Evolutionary conservation across 2,797 vertebrate genomes (phyloP).

Genomic region (Eulemur mongoz): DNA sequence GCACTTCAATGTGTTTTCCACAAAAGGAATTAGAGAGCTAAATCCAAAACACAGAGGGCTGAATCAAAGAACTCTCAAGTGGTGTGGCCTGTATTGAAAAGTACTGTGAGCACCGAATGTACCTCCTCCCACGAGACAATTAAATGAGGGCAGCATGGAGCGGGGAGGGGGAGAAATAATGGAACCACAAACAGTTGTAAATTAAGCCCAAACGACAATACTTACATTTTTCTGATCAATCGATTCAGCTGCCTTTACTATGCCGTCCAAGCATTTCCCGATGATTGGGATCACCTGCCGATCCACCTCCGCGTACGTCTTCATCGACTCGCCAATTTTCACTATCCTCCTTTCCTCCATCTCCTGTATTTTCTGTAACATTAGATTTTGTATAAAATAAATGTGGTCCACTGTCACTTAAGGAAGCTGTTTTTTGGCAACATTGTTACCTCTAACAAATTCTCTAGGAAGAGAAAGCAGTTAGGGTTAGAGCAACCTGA

Average conservation of each 20-base stretch:
- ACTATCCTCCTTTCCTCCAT: slow-evolving; percentile 95
- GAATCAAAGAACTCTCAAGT: not conserved
- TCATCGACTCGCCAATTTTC: slow-evolving; percentile 92
- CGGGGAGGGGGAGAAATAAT: too few relatives aligned
- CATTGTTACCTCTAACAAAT: not conserved
- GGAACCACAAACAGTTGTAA: not conserved
- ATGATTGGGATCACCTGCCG: slow-evolving; percentile 93
- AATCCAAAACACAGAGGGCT: not conserved
- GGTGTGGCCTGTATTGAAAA: not conserved
- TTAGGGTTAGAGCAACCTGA: accelerated
- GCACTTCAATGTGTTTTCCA: not conserved
- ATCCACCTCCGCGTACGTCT: slow-evolving; percentile 91
- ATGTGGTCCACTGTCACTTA: not conserved
- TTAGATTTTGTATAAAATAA: slow-evolving; percentile 19
- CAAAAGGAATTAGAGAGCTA: not conserved
- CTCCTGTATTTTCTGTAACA: slow-evolving; percentile 94
- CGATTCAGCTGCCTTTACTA: slow-evolving; percentile 92
- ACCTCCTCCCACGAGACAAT: accelerated
- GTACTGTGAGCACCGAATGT: accelerated
- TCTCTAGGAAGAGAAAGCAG: not conserved
- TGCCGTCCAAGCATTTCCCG: slow-evolving; percentile 93
- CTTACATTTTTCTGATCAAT: slow-evolving; percentile 93
- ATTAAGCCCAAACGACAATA: not conserved
- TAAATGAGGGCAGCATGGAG: not conserved
- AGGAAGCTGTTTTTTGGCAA: not conserved